A percentile compares a stretch with the other conserved stretches of the same genome.
Evolutionary conservation across 2,113 vertebrate genomes (phyloP).

Genomic region (Empidonax alnorum): DNA sequence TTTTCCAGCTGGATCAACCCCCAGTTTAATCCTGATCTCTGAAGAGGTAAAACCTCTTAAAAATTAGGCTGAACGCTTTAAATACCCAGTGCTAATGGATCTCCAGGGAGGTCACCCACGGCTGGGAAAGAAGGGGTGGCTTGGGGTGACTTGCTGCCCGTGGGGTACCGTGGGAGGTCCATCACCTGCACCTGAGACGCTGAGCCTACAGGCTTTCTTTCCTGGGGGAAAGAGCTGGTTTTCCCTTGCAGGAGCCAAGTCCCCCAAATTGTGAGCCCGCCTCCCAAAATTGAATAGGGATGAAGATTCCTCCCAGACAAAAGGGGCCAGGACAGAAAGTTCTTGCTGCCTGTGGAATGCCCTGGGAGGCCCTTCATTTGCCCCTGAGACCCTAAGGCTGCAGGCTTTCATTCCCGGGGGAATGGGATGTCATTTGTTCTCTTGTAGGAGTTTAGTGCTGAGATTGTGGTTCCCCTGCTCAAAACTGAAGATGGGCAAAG

Average conservation of each 20-base stretch:
- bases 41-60: background rate
- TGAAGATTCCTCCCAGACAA: too few species aligned
- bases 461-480: too few species aligned
- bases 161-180: background rate
- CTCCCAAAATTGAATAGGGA: too few species aligned
- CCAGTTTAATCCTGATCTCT: background rate
- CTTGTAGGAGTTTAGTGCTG: too few species aligned
- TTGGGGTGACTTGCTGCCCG: background rate
- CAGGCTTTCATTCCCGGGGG: too few species aligned
- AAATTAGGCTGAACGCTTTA: background rate
- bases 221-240: too few species aligned
- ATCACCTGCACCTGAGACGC: background rate
- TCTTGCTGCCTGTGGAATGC: background rate
- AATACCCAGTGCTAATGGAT: background rate
- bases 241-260: too few species aligned
- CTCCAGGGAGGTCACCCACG: rapidly evolving
- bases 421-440: too few species aligned
- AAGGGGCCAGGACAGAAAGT: background rate
- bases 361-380: too few species aligned
- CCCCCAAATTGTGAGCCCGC: too few species aligned
- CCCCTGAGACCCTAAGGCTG: too few species aligned
- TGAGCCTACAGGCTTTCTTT: background rate
- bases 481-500: too few species aligned
- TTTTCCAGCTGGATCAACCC: background rate
- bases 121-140: background rate